These are phyloP conservation scores for Brachypodius melanocephalos DNA, from an alignment of 2,113 vertebrate species.

Conservation along the genomic window DNA sequence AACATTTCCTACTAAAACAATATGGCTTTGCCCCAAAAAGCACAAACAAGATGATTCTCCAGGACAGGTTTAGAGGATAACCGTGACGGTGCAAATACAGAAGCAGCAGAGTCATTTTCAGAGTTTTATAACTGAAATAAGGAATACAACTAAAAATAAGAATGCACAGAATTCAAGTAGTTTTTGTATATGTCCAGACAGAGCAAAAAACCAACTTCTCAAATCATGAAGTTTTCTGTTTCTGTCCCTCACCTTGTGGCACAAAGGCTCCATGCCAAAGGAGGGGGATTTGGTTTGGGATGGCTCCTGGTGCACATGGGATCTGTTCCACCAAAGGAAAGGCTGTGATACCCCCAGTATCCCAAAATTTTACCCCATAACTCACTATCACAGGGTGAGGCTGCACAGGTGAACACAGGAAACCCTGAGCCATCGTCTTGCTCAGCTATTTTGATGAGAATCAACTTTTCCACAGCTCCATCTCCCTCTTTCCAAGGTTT, in stretches of 20 bases:
- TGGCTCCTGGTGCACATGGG: background rate
- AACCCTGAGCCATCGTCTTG: background rate
- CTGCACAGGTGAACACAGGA: background rate
- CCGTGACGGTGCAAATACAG: background rate
- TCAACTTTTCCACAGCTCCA: background rate
- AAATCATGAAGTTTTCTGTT: background rate
- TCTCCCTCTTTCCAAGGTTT: background rate
- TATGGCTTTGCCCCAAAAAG: background rate
- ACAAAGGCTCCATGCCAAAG: background rate
- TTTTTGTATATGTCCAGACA: background rate
- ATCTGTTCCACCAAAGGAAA: background rate
- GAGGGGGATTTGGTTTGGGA: background rate
- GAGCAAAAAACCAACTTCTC: background rate
- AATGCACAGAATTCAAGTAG: background rate
- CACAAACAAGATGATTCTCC: fast-evolving
- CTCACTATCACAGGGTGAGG: background rate
- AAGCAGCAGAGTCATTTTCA: background rate
- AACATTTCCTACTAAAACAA: background rate
- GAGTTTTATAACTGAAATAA: background rate
- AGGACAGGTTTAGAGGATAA: background rate
- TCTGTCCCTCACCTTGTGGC: background rate
- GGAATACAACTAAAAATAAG: background rate
- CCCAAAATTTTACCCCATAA: background rate
- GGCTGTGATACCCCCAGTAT: background rate
- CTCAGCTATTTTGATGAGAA: background rate